Conservation (phyloP, 2,888 invertebrate genomes). For the Phortica magna region DNA sequence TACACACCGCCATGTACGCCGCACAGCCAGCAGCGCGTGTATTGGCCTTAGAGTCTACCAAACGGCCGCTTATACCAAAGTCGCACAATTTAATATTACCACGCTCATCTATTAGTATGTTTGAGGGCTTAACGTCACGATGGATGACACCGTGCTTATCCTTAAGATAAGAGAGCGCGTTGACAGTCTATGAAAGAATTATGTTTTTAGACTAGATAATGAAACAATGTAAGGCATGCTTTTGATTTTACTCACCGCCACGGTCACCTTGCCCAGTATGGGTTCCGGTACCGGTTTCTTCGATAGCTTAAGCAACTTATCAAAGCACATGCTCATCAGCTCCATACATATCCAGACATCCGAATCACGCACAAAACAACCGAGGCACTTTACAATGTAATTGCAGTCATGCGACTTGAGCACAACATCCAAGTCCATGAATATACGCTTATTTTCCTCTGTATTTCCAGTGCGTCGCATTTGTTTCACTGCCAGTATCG, state of each 20-base stretch:
- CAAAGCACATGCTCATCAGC: slow-evolving; percentile 99
- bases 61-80: slow-evolving; percentile 98
- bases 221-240: neutral
- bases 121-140: slow-evolving; percentile 98
- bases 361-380: slow-evolving; percentile 97
- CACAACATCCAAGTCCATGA: slow-evolving; percentile 99
- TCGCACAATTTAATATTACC: slow-evolving; percentile 99
- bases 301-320: slow-evolving; percentile 93
- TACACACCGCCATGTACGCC: slow-evolving; percentile 98
- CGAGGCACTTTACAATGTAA: slow-evolving; percentile 97
- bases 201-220: slow-evolving; percentile 30
- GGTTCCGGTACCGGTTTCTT: slow-evolving; percentile 95
- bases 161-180: slow-evolving; percentile 97
- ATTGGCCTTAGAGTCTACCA: slow-evolving; percentile 98
- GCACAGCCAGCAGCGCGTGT: slow-evolving; percentile 98
- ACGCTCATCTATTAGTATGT: slow-evolving; percentile 96
- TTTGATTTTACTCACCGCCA: slow-evolving; percentile 86
- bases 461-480: slow-evolving; percentile 98
- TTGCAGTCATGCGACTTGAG: slow-evolving; percentile 98
- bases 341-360: slow-evolving; percentile 99
- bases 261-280: slow-evolving; percentile 97
- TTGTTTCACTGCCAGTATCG: slow-evolving; percentile 97
- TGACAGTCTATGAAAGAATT: slow-evolving; percentile 86
- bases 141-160: slow-evolving; percentile 98
- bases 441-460: slow-evolving; percentile 98